Evolutionary conservation across 2,888 invertebrate species (phyloP).

Genomic region (Argynnis bischoffii): DNA sequence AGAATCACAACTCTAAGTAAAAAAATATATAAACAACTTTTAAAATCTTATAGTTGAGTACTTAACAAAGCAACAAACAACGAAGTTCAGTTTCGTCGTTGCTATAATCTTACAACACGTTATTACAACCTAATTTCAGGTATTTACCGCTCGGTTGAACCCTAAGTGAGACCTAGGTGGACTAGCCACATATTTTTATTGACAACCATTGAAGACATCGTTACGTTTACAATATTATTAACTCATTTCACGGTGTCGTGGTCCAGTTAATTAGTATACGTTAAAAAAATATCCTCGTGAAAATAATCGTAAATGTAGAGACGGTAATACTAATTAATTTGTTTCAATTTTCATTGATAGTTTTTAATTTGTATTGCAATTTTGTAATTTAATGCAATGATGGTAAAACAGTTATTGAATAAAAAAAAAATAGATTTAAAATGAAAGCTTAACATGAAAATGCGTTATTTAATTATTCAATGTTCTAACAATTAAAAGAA

Average conservation of each 20-base stretch:
- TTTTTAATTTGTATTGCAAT: too few species aligned
- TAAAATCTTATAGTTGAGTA: too few species aligned
- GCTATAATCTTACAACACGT: slow-evolving; percentile 34
- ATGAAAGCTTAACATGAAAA: too few species aligned
- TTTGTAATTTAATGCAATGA: too few species aligned
- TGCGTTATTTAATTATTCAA: too few species aligned
- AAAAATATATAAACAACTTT: too few species aligned
- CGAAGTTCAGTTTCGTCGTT: slow-evolving; percentile 29
- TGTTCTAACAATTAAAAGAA: too few species aligned
- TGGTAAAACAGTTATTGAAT: too few species aligned
- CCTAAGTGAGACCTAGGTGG: slow-evolving; percentile 50
- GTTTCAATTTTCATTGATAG: too few species aligned
- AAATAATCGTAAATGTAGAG: not conserved
- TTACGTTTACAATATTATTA: slow-evolving; percentile 45
- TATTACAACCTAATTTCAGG: slow-evolving; percentile 51
- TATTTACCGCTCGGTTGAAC: slow-evolving; percentile 56
- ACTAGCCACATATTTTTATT: slow-evolving; percentile 38
- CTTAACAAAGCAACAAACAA: not conserved
- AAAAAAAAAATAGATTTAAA: too few species aligned
- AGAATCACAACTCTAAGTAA: too few species aligned
- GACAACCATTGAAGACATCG: slow-evolving; percentile 32
- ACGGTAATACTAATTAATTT: too few species aligned
- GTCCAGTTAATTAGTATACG: slow-evolving; percentile 43
- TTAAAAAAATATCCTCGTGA: not conserved
- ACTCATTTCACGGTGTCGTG: slow-evolving; percentile 57